These are phyloP conservation scores for Leguminivora glycinivorella DNA, from an alignment of 1,140 invertebrate species.

Conservation along the genomic window DNA sequence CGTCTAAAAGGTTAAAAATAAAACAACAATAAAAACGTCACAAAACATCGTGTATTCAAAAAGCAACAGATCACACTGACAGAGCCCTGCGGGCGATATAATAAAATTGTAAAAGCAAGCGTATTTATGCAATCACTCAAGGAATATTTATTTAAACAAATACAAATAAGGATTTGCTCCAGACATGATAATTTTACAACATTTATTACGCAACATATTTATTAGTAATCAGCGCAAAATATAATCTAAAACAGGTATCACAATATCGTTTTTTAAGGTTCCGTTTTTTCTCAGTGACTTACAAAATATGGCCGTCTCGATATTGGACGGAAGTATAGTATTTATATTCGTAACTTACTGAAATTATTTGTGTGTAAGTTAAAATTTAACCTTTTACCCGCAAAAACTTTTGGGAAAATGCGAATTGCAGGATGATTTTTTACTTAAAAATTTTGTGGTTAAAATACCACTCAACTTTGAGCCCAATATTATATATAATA, in stretches of 20 bases:
- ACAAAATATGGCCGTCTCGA: neutral
- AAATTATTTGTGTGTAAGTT: neutral
- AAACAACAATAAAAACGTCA: conserved; percentile 45
- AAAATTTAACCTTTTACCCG: conserved; percentile 1
- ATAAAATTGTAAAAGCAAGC: conserved; percentile 10
- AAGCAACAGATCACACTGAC: conserved; percentile 56
- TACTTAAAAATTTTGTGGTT: no score
- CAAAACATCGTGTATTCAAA: conserved; percentile 52
- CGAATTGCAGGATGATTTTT: no score
- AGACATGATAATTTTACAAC: no score
- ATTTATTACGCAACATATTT: no score
- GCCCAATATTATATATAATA: no score
- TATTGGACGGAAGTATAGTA: neutral
- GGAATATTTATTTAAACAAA: neutral
- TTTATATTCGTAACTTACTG: neutral
- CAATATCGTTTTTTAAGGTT: no score
- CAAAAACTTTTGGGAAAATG: neutral
- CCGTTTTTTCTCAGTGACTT: no score
- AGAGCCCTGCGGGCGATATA: conserved; percentile 39
- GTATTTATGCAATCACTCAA: neutral
- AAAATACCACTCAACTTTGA: no score
- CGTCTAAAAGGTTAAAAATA: conserved; percentile 38
- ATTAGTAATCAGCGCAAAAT: no score
- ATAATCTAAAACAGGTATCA: no score
- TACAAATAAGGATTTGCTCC: neutral